Conservation (phyloP, 2,888 invertebrate genomes). For the Acleris sparsana region DNA sequence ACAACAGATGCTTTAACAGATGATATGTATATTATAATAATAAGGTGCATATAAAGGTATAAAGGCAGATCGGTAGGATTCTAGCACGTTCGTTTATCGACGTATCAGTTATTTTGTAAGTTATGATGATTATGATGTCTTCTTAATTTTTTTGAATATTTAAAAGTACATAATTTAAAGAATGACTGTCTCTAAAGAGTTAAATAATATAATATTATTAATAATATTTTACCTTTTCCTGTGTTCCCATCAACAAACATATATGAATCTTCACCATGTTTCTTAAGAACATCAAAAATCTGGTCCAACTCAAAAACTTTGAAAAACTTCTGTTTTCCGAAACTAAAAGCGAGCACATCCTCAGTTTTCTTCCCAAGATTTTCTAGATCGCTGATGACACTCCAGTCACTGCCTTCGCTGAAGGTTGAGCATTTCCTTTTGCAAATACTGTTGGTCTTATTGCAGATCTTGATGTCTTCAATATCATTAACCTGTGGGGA, state of each 20-base stretch:
- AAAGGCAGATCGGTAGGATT: too few species aligned
- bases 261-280: slow-evolving; percentile 73
- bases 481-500: slow-evolving; percentile 67
- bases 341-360: slow-evolving; percentile 72
- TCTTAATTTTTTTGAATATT: too few species aligned
- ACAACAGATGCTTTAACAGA: too few species aligned
- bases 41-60: too few species aligned
- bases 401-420: slow-evolving; percentile 61
- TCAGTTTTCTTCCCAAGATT: slow-evolving; percentile 43
- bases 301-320: slow-evolving; percentile 74
- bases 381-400: slow-evolving; percentile 48
- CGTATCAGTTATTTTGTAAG: too few species aligned
- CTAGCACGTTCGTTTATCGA: too few species aligned
- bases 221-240: slow-evolving; percentile 87
- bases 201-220: too few species aligned
- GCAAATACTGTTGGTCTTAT: slow-evolving; percentile 50
- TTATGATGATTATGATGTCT: too few species aligned
- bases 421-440: slow-evolving; percentile 57
- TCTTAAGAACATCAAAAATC: slow-evolving; percentile 74
- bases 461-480: slow-evolving; percentile 62
- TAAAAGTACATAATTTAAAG: neutral
- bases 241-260: slow-evolving; percentile 88
- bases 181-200: neutral
- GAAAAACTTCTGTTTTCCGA: slow-evolving; percentile 70
- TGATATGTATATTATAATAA: too few species aligned